phyloP scores from a whole-genome alignment of 2,888 invertebrate species.

The Myathropa florea region DNA sequence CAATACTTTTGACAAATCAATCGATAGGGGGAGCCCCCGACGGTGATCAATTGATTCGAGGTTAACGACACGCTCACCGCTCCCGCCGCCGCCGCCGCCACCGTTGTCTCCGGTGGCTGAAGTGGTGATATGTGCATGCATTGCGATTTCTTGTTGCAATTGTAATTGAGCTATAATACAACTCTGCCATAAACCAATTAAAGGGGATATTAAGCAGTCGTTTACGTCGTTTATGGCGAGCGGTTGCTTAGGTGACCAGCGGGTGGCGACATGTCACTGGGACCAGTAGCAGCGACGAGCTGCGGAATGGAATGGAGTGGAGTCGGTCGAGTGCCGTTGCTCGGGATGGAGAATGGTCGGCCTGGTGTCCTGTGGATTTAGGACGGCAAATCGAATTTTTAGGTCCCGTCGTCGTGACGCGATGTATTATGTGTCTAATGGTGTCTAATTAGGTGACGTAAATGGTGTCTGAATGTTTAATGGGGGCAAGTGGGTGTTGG shows the following conservation, averaged over 20 bases:
- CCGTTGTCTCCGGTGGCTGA: slow-evolving; percentile 1
- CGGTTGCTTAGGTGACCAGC: slow-evolving; percentile 24
- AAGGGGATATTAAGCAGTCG: slow-evolving; percentile 30
- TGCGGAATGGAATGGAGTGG: too few species aligned
- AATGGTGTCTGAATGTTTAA: background rate
- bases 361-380: background rate
- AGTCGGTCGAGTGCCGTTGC: too few species aligned
- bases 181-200: slow-evolving; percentile 47
- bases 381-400: background rate
- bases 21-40: slow-evolving; percentile 18
- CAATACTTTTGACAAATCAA: slow-evolving; percentile 41
- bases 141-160: background rate
- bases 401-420: background rate
- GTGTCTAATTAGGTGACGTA: background rate
- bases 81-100: background rate
- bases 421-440: background rate
- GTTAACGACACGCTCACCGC: slow-evolving; percentile 48
- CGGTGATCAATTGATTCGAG: slow-evolving; percentile 21
- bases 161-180: slow-evolving; percentile 18
- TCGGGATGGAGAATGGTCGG: background rate
- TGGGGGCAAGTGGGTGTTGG: background rate
- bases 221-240: background rate
- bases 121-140: slow-evolving; percentile 43
- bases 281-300: background rate
- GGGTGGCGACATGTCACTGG: background rate